A percentile compares a stretch with the other conserved stretches of the same genome.
Evolutionary conservation across 2,113 vertebrate species (phyloP).

Genomic region (Callospermophilus lateralis): DNA sequence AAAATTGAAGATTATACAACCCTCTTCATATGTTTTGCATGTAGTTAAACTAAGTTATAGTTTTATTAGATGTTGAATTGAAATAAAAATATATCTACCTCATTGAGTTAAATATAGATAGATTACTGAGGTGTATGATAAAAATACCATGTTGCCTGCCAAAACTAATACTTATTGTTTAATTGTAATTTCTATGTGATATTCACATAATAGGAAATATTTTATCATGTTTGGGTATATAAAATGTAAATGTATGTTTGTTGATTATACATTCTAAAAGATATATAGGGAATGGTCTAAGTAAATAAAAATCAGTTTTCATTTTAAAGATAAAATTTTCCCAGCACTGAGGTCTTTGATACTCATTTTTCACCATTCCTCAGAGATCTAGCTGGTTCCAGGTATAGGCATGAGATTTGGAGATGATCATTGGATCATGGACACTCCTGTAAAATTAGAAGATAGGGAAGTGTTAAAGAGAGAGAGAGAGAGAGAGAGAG

Average conservation of each 20-base stretch:
- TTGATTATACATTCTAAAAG: not conserved
- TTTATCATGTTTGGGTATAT: not conserved
- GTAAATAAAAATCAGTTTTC: not conserved
- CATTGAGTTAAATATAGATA: not conserved
- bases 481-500: too few relatives aligned
- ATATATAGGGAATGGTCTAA: not conserved
- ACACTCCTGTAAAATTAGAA: not conserved
- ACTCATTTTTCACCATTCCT: not conserved
- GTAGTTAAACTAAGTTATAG: not conserved
- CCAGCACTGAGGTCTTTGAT: fast-evolving
- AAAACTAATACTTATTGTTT: not conserved
- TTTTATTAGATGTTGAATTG: not conserved
- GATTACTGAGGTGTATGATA: not conserved
- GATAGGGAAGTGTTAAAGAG: not conserved
- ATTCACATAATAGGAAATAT: not conserved
- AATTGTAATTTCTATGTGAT: not conserved
- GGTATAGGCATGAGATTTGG: fast-evolving
- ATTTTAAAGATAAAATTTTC: not conserved
- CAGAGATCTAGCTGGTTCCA: not conserved
- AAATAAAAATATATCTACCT: not conserved
- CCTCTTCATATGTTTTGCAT: not conserved
- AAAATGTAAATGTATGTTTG: not conserved
- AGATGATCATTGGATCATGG: not conserved
- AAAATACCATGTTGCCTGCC: not conserved
- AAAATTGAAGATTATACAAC: not conserved